Evolutionary conservation across 23 tunicate genomes (phyloP).

Genomic region (Diplosoma virens): DNA sequence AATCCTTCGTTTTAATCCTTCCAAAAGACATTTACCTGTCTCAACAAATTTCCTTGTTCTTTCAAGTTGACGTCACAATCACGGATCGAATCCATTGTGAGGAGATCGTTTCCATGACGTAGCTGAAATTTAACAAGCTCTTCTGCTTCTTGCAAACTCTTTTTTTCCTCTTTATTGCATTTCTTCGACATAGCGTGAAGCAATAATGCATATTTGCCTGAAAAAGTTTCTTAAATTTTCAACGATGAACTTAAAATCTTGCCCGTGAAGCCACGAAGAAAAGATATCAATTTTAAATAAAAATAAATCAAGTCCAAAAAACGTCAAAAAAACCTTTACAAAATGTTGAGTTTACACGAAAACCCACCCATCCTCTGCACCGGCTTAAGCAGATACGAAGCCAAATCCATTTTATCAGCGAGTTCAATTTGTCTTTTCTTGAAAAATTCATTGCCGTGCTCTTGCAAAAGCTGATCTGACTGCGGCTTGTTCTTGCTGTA

Average conservation of each 20-base stretch:
- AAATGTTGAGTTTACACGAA: neutral
- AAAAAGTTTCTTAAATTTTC: too few species aligned
- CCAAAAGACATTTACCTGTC: too few species aligned
- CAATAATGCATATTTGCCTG: constrained; percentile 90
- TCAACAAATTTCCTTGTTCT: constrained; percentile 91
- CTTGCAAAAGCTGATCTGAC: constrained; percentile 79
- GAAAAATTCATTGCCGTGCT: constrained; percentile 94
- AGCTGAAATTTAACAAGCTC: constrained; percentile 90
- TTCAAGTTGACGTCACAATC: constrained; percentile 93
- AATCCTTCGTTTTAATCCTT: neutral
- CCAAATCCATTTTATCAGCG: constrained; percentile 94
- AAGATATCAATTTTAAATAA: too few species aligned
- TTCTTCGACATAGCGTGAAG: constrained; percentile 88
- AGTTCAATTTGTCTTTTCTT: constrained; percentile 68
- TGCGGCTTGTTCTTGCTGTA: constrained; percentile 99
- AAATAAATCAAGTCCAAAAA: too few species aligned
- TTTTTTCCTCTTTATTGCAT: constrained; percentile 32
- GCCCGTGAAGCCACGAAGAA: too few species aligned
- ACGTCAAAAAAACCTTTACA: too few species aligned
- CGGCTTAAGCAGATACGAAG: constrained; percentile 95
- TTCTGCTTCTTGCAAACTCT: constrained; percentile 67
- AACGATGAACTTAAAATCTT: too few species aligned
- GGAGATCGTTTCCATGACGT: constrained; percentile 98
- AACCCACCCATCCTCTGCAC: constrained; percentile 86
- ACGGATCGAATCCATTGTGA: constrained; percentile 93